These are phyloP conservation scores for Alviniconcha strummeri DNA, from an alignment of 2,888 invertebrate genomes.

Conservation along the genomic window DNA sequence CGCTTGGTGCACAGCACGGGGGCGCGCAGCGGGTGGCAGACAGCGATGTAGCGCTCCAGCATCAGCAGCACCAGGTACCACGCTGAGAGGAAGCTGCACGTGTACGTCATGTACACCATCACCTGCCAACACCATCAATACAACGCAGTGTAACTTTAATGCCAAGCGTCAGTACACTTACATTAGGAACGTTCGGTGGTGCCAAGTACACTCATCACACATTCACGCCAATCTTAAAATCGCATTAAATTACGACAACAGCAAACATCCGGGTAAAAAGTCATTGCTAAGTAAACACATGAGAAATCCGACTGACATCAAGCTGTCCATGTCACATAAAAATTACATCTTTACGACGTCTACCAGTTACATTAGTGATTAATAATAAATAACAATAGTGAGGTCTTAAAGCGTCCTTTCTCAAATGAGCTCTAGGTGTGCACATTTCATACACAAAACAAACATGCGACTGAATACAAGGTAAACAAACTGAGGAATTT, in stretches of 20 bases:
- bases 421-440: too few species aligned
- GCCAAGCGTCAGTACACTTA: neutral
- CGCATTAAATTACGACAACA: too few species aligned
- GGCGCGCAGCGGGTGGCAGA: constrained; percentile 82
- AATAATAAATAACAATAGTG: too few species aligned
- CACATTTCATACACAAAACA: too few species aligned
- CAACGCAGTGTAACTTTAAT: neutral
- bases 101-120: constrained; percentile 74
- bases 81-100: constrained; percentile 85
- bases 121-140: constrained; percentile 27
- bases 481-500: too few species aligned
- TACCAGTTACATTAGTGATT: too few species aligned
- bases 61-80: constrained; percentile 93
- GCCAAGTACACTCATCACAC: neutral
- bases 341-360: too few species aligned
- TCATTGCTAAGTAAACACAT: neutral
- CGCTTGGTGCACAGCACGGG: constrained; percentile 54
- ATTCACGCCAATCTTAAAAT: neutral
- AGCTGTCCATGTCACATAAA: too few species aligned
- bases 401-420: too few species aligned
- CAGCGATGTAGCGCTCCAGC: constrained; percentile 88
- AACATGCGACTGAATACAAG: too few species aligned
- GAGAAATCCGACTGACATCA: neutral
- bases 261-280: too few species aligned
- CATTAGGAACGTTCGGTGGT: neutral